Base-by-base conservation (phyloP, 1,140 invertebrate species). In the Drosophila lacertosa region DNA sequence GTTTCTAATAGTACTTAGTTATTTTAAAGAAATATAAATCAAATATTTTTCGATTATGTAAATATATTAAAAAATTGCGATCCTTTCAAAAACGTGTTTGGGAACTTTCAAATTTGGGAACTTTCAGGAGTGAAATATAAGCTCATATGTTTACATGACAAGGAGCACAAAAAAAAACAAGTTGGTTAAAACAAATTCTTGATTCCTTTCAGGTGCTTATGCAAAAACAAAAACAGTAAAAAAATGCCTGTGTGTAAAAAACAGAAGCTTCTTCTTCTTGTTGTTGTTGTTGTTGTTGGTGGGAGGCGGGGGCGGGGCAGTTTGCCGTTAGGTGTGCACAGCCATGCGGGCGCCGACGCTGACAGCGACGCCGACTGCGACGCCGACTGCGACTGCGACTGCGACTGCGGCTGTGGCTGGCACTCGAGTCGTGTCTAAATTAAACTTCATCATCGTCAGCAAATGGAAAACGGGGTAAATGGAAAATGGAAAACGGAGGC, bases 351-450 rank as follows among this genome's bases (percentile, higher is more conserved):
- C 58, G 47, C 57, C 55, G 24, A 50, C 37, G 58, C 57, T 68
- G 57, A 33, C 32, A 39, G 39, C 35, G 59, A 5, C 24, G 5
- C 6, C 26, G 6, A 29, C 26, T 29, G 7, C 6, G 0, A 22
- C 48, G 3, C n/a, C 29, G 15, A 18, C 64, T 42, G 74, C 18
- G 22, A 13, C 58, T 15, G 35, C 39, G 22, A 18, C 64, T 3
- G 57, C 1, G 24, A 24, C 44, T 13, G 32, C 2, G 32, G 39
- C 55, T 29, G 69, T 44, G 64, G 67, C 72, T 66, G 51, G 50
- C 53, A 77, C 81, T 84, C 74, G 81, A 84, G 29, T 86, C 77
- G 82, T 82, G 71, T 88, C 74, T 81, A 88, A 88, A 88, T 88
- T 76, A 82, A 88, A 88, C 82, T 88, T 88, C 82, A 88, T 88